phyloP scores from a whole-genome alignment of 2,888 invertebrate species.

The Gerris lacustris region DNA sequence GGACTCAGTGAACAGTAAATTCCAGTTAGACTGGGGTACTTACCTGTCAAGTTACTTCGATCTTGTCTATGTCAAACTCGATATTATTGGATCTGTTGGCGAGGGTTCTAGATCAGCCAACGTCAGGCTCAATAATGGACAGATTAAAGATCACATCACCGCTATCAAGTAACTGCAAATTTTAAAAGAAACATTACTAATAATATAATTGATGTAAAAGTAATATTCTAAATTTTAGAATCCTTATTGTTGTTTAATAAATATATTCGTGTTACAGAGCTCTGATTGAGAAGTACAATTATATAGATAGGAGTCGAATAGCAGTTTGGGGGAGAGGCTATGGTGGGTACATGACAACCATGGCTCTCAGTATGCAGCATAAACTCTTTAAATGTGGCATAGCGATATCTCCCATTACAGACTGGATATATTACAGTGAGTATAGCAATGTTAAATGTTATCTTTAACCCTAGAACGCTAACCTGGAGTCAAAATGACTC shows the following conservation, averaged over 20 bases:
- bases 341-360: constrained; percentile 87
- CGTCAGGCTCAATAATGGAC: constrained; percentile 72
- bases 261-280: constrained; percentile 42
- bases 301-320: constrained; percentile 72
- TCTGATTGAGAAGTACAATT: constrained; percentile 56
- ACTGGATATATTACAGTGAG: constrained; percentile 92
- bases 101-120: constrained; percentile 72
- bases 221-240: too few species aligned
- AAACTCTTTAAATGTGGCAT: constrained; percentile 84
- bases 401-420: constrained; percentile 86
- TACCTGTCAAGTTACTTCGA: constrained; percentile 84
- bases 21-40: constrained; percentile 78
- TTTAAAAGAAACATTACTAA: too few species aligned
- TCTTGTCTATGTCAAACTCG: constrained; percentile 79
- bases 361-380: constrained; percentile 72
- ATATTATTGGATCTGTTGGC: constrained; percentile 73
- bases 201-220: too few species aligned
- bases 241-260: too few species aligned
- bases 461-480: too few species aligned
- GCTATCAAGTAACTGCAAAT: constrained; percentile 52
- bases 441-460: constrained; percentile 22
- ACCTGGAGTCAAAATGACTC: too few species aligned
- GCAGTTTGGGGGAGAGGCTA: constrained; percentile 97
- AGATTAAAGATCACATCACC: constrained; percentile 83
- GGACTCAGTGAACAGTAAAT: constrained; percentile 78